Percentiles rank a stretch among this genome's conserved stretches.
Conservation (phyloP, 2,797 vertebrate genomes). For the Rhincodon typus region DNA sequence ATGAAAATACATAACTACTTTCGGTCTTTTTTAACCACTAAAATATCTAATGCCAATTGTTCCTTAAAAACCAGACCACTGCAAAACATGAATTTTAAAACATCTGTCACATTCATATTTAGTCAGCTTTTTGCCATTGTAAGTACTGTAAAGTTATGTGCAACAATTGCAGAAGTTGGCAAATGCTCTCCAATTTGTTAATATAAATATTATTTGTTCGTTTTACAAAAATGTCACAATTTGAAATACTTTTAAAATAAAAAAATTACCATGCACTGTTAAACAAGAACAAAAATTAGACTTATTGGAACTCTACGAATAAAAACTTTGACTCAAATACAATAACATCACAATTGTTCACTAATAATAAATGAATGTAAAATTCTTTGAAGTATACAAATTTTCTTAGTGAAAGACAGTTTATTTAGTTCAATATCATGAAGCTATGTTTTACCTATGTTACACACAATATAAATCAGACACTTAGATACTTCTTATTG, state of each 20-base stretch:
- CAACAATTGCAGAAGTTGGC: neutral
- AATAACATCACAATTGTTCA: constrained; percentile 33
- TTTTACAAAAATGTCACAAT: constrained; percentile 26
- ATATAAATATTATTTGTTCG: neutral
- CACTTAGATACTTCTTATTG: constrained; percentile 8
- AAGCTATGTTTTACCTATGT: constrained; percentile 13
- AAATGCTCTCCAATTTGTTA: neutral
- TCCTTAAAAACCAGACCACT: neutral
- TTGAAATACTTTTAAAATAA: constrained; percentile 3
- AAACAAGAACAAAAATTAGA: neutral
- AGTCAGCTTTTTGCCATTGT: neutral
- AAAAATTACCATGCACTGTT: neutral
- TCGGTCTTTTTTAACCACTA: neutral
- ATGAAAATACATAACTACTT: neutral
- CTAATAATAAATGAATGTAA: neutral
- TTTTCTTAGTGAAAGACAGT: constrained; percentile 34
- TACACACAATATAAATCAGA: constrained; percentile 33
- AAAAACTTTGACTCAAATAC: constrained; percentile 19
- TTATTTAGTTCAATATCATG: constrained; percentile 12
- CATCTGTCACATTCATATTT: neutral
- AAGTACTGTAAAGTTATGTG: neutral
- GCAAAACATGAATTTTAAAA: constrained; percentile 6
- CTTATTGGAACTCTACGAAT: neutral
- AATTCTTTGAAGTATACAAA: neutral
- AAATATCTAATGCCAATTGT: neutral